Evolutionary conservation across 2,113 vertebrate genomes (phyloP).

Genomic region (Dendropsophus ebraccatus): DNA sequence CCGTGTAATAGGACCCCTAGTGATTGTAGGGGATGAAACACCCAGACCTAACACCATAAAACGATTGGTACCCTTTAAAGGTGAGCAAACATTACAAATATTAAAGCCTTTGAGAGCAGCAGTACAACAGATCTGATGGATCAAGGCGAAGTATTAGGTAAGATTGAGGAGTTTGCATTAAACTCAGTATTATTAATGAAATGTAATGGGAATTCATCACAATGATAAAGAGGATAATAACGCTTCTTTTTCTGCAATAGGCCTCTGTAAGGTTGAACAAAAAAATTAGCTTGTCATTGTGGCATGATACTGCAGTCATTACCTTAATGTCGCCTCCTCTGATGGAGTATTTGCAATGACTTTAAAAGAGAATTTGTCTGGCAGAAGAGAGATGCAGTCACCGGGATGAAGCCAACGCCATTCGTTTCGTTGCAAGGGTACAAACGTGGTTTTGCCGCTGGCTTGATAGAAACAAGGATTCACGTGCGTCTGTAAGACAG

Average conservation of each 20-base stretch:
- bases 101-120: not conserved
- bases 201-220: not conserved
- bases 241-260: not conserved
- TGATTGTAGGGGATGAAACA: no score
- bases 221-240: not conserved
- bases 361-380: slow-evolving; percentile 75
- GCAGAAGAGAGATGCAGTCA: slow-evolving; percentile 80
- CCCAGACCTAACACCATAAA: no score
- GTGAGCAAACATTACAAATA: no score
- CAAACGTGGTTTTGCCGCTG: slow-evolving; percentile 65
- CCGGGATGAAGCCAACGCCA: slow-evolving; percentile 77
- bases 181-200: not conserved
- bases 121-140: not conserved
- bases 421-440: slow-evolving; percentile 71
- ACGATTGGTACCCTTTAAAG: no score
- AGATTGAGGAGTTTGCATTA: not conserved
- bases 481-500: slow-evolving; percentile 71
- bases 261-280: not conserved
- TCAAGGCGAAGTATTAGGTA: not conserved
- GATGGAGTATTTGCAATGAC: slow-evolving; percentile 67
- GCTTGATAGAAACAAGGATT: slow-evolving; percentile 85
- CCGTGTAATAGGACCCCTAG: no score
- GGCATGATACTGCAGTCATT: not conserved
- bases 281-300: not conserved
- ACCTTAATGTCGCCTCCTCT: slow-evolving; percentile 64